Evolutionary conservation across 1,140 invertebrate species (phyloP).

Genomic region (Ips typographus): DNA sequence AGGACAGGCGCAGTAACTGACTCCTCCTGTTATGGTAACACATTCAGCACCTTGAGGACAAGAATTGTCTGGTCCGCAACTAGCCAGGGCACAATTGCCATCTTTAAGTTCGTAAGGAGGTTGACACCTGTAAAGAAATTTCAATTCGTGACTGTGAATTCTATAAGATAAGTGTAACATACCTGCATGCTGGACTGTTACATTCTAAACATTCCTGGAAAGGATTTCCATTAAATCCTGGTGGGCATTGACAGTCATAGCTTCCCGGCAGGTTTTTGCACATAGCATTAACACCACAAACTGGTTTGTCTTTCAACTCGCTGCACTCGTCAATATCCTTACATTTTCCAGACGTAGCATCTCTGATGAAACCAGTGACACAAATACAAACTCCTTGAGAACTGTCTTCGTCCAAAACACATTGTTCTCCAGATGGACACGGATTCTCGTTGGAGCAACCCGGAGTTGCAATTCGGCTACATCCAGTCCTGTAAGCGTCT

Average conservation of each 20-base stretch:
- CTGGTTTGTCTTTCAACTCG: conserved; percentile 67
- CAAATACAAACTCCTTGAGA: conserved; percentile 84
- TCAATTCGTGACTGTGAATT: no score
- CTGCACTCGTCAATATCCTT: conserved; percentile 88
- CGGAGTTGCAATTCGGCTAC: conserved; percentile 64
- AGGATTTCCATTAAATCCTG: conserved; percentile 85
- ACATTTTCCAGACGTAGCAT: conserved; percentile 70
- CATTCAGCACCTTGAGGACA: conserved; percentile 84
- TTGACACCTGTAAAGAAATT: conserved; percentile 62
- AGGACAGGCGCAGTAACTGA: conserved; percentile 87
- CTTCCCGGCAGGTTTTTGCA: conserved; percentile 93
- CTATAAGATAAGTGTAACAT: no score
- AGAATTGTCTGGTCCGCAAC: conserved; percentile 73
- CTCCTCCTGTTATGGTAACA: conserved; percentile 83
- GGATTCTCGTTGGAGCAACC: conserved; percentile 72
- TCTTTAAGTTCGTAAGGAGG: conserved; percentile 81
- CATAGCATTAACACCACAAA: conserved; percentile 83
- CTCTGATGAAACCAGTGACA: conserved; percentile 77
- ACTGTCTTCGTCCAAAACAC: conserved; percentile 71
- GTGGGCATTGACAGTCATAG: conserved; percentile 88
- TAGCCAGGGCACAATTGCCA: conserved; percentile 78
- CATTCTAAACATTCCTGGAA: conserved; percentile 83
- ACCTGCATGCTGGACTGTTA: conserved; percentile 72
- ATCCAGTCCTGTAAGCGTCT: conserved; percentile 74
- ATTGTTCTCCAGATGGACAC: conserved; percentile 81